These are phyloP conservation scores for Brachypalpus laphriformis DNA, from an alignment of 2,888 invertebrate species.

Conservation along the genomic window DNA sequence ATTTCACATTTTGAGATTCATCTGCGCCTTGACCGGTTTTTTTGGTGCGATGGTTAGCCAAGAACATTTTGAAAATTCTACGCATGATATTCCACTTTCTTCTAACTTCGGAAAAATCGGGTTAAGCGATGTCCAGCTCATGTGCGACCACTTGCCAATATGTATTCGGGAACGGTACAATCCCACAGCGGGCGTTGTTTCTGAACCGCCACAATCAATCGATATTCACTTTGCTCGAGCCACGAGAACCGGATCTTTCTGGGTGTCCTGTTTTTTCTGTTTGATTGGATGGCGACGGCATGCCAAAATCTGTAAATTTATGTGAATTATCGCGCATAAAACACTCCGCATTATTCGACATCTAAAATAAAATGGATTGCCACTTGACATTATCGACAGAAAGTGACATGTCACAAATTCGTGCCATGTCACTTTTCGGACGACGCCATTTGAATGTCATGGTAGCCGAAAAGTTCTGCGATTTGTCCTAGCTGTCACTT, in stretches of 20 bases:
- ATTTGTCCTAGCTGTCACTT: too few species aligned
- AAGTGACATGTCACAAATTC: too few species aligned
- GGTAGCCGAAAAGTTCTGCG: too few species aligned
- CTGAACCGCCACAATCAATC: conserved; percentile 2
- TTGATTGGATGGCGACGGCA: too few species aligned
- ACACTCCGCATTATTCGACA: not conserved
- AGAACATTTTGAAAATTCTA: not conserved
- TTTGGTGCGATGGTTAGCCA: not conserved
- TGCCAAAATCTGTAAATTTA: not conserved
- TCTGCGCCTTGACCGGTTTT: not conserved
- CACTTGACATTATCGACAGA: too few species aligned
- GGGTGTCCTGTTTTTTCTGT: too few species aligned
- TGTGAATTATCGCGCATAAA: not conserved
- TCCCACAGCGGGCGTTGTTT: not conserved
- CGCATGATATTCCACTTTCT: not conserved
- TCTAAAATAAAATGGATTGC: not conserved
- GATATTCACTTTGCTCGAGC: not conserved
- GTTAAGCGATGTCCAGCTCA: too few species aligned
- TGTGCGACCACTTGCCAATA: too few species aligned
- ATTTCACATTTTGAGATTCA: not conserved
- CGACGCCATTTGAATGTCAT: too few species aligned
- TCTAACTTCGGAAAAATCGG: not conserved
- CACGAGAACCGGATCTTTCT: not conserved
- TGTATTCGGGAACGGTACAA: not conserved
- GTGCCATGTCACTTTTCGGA: too few species aligned